These are phyloP conservation scores for Ptychochromis oligacanthus DNA, from an alignment of 2,113 vertebrate genomes.

Conservation along the genomic window DNA sequence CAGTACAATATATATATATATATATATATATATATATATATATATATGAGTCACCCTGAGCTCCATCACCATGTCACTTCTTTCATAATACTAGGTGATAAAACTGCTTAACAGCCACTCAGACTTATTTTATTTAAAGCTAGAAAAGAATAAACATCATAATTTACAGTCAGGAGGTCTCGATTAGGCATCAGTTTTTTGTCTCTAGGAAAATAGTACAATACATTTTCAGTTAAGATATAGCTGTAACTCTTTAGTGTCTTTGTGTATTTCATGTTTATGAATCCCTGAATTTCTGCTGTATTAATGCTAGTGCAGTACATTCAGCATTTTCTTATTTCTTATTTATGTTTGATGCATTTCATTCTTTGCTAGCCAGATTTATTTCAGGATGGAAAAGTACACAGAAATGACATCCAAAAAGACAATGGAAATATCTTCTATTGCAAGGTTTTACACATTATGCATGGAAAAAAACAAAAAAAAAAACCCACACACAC, in stretches of 20 bases:
- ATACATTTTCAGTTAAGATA: conserved; percentile 39
- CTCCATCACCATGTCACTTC: conserved; percentile 33
- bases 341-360: not conserved
- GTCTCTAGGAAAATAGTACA: conserved; percentile 2
- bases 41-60: conserved; percentile 49
- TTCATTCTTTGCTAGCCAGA: not conserved
- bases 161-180: conserved; percentile 15
- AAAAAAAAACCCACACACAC: not conserved
- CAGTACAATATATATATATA: too few relatives aligned
- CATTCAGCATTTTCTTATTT: not conserved
- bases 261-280: conserved; percentile 41
- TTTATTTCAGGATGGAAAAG: conserved; percentile 2
- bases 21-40: too few relatives aligned
- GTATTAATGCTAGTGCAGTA: not conserved
- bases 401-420: not conserved
- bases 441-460: conserved; percentile 16
- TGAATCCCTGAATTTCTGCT: conserved; percentile 8
- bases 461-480: conserved; percentile 41
- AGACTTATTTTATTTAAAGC: not conserved
- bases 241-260: conserved; percentile 34
- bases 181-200: conserved; percentile 3
- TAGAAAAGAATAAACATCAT: not conserved
- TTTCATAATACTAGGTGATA: conserved; percentile 42
- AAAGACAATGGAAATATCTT: conserved; percentile 1
- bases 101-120: conserved; percentile 22